Percentiles rank a stretch among this genome's conserved stretches.
phyloP scores from a whole-genome alignment of 2,888 invertebrate genomes.

The Melanostoma scalare region DNA sequence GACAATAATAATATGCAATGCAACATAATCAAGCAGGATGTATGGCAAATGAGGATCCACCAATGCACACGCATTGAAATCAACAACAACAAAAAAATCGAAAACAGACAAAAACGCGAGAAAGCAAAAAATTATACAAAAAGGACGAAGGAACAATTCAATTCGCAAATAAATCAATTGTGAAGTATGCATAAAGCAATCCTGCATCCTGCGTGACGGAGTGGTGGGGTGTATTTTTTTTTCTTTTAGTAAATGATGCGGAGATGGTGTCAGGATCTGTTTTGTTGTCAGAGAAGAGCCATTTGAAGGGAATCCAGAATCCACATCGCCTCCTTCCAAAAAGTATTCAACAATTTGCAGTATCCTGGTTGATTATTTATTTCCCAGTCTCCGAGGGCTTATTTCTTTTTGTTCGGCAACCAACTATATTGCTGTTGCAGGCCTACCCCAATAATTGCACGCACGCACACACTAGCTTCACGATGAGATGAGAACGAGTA shows the following conservation, averaged over 20 bases:
- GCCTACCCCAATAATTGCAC: constrained; percentile 68
- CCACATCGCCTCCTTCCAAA: constrained; percentile 36
- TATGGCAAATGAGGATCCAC: constrained; percentile 61
- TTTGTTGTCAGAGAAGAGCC: constrained; percentile 15
- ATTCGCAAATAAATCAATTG: constrained; percentile 72
- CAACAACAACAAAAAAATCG: constrained; percentile 27
- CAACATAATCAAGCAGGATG: constrained; percentile 70
- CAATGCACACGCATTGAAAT: constrained; percentile 31
- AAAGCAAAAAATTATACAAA: constrained; percentile 13
- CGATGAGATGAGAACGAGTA: neutral
- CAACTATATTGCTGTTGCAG: constrained; percentile 24
- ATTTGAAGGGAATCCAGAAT: constrained; percentile 37
- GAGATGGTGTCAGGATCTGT: constrained; percentile 31
- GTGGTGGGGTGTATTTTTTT: neutral
- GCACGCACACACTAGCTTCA: constrained; percentile 33
- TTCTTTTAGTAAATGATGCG: neutral
- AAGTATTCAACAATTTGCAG: constrained; percentile 72
- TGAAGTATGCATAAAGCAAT: constrained; percentile 70
- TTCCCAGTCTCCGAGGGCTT: constrained; percentile 28
- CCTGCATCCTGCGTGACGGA: constrained; percentile 30
- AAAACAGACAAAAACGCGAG: constrained; percentile 27
- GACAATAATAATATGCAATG: constrained; percentile 61
- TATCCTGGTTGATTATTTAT: constrained; percentile 69
- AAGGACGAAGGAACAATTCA: constrained; percentile 67
- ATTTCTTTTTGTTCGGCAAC: constrained; percentile 7